phyloP scores from a whole-genome alignment of 2,113 vertebrate species.

The Tylochromis polylepis region DNA sequence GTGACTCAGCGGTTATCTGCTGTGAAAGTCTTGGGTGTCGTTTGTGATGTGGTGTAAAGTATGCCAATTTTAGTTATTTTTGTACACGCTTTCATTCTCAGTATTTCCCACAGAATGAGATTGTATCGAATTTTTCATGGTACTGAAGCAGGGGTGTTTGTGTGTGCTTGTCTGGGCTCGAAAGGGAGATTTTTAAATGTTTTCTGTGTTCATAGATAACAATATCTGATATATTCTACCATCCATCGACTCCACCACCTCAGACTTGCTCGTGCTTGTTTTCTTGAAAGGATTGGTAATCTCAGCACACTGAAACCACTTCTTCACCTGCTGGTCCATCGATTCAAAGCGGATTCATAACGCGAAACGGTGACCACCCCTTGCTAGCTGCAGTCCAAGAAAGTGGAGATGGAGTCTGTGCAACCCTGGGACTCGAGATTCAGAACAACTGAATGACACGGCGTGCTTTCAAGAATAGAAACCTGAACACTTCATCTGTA shows the following conservation, averaged over 20 bases:
- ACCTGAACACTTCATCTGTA: neutral
- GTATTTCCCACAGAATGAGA: neutral
- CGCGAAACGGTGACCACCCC: neutral
- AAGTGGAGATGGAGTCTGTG: neutral
- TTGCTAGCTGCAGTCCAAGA: neutral
- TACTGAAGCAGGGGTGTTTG: neutral
- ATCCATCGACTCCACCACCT: neutral
- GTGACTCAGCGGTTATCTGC: neutral
- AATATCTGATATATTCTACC: neutral
- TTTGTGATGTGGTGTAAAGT: neutral
- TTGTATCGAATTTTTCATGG: rapidly evolving
- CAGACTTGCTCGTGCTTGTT: neutral
- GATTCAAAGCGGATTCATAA: neutral
- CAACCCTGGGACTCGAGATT: neutral
- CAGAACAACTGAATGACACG: rapidly evolving
- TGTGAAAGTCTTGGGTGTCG: neutral
- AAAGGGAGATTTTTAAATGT: neutral
- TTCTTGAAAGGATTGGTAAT: neutral
- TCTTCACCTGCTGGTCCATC: neutral
- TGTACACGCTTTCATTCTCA: neutral
- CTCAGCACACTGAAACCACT: neutral
- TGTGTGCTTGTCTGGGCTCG: neutral
- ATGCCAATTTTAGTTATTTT: neutral
- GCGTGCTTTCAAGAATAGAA: neutral
- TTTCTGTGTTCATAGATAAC: neutral